Percentiles rank a stretch among this genome's conserved stretches.
Evolutionary conservation across 2,797 vertebrate species (phyloP).

Genomic region (Catamblyrhynchus diadema): DNA sequence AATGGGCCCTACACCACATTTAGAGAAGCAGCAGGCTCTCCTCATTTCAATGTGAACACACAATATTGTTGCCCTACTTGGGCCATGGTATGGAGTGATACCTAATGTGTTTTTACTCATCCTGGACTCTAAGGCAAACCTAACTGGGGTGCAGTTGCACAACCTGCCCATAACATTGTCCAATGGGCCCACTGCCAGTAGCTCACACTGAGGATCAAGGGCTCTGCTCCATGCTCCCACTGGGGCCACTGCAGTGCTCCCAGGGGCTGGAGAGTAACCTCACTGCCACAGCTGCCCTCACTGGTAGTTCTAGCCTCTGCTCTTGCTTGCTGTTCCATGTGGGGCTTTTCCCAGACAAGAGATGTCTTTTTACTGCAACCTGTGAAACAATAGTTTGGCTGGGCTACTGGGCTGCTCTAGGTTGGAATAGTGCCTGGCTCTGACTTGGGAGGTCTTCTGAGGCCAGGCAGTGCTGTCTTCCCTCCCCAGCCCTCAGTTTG

Average conservation of each 20-base stretch:
- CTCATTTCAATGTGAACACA: not conserved
- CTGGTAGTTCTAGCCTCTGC: not conserved
- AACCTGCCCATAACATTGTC: rapidly evolving
- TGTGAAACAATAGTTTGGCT: not conserved
- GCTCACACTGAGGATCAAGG: not conserved
- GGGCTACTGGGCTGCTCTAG: not conserved
- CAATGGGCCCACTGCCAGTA: not conserved
- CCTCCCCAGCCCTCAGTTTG: not conserved
- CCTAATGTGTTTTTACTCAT: not conserved
- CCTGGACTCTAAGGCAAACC: not conserved
- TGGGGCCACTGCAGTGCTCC: not conserved
- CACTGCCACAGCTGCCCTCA: not conserved
- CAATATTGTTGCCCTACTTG: not conserved
- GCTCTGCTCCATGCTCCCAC: not conserved
- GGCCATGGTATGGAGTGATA: not conserved
- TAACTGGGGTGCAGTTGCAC: not conserved
- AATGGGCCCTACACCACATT: not conserved
- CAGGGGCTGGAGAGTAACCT: not conserved
- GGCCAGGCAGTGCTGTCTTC: not conserved
- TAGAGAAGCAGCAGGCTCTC: not conserved
- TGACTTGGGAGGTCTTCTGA: not conserved
- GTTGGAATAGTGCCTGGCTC: not conserved
- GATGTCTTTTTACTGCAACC: not conserved
- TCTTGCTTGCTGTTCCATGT: not conserved
- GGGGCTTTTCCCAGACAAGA: not conserved